These are phyloP conservation scores for Pristionchus maxplancki DNA, from an alignment of 2,888 invertebrate species.

Conservation along the genomic window DNA sequence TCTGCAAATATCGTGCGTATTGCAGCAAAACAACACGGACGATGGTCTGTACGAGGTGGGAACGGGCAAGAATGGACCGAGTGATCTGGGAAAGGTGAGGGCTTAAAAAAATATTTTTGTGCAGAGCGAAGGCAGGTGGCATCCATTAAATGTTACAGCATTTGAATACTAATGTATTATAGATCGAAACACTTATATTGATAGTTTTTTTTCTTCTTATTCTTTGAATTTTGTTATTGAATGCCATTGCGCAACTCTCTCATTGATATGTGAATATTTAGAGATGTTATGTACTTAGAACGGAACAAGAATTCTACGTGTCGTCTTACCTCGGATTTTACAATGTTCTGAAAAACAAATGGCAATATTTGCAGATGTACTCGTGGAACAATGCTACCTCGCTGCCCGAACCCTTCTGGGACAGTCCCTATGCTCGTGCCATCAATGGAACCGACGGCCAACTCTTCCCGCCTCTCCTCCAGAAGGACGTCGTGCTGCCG, in stretches of 20 bases:
- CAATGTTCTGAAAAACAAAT: too few relatives aligned
- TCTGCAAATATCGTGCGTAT: constrained; percentile 16
- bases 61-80: constrained; percentile 65
- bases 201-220: too few relatives aligned
- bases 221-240: too few relatives aligned
- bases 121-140: too few relatives aligned
- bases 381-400: constrained; percentile 71
- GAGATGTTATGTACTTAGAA: too few relatives aligned
- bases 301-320: too few relatives aligned
- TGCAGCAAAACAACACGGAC: constrained; percentile 73
- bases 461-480: constrained; percentile 69
- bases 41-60: constrained; percentile 73
- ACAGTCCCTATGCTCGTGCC: constrained; percentile 67
- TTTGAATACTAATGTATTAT: too few relatives aligned
- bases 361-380: constrained; percentile 63
- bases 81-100: constrained; percentile 65
- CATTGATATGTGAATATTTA: too few relatives aligned
- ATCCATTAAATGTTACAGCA: neutral
- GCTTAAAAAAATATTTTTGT: neutral
- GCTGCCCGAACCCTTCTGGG: constrained; percentile 66
- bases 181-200: too few relatives aligned
- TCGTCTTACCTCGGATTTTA: too few relatives aligned
- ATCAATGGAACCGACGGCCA: constrained; percentile 75
- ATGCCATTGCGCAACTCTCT: too few relatives aligned
- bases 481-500: constrained; percentile 56